Base-by-base conservation (phyloP, 2,797 vertebrate genomes). In the Notamacropus eugenii region DNA sequence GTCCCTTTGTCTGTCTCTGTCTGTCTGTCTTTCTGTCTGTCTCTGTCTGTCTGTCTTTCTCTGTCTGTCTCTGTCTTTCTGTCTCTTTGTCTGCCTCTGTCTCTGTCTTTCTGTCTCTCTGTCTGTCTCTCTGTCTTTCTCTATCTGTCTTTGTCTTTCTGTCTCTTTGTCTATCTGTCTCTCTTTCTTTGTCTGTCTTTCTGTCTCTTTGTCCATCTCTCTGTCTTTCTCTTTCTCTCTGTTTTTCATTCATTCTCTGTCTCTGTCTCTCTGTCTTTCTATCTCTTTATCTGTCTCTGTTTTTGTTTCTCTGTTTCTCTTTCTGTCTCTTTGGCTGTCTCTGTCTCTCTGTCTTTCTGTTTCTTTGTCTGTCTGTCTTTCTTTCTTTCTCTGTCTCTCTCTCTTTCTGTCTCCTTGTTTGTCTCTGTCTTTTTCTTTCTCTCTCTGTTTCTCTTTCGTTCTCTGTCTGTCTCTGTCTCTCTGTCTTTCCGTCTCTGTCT, bases 361-460 rank as follows among this genome's bases (percentile, higher is more conserved):
- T 2, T 59, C 9, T 59, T 1, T 55, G 11, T 62, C 1, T 55
- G 14, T 19, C 55, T 62, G 2, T 62, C 31, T 31, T 29, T 14
- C 3, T 62, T 11, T 62, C 13, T 34, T 1, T 34, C 0, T n/a
- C 1, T 57, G 1, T n/a, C 14, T 67, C n/a, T n/a, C n/a, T n/a
- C n/a, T n/a, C 0, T 5, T 0, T 57, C 56, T n/a, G 12, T 67
- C 0, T 57, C 27, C 8, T 0, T 16, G 13, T 8, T 0, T 22
- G 0, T 22, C 5, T 74, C 1, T 40, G 0, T 74, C 34, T 74
- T 0, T 67, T 0, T 13, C 3, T 62, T 31, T 62, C 12, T 13
- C 12, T 13, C 1, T 31, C 28, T 62, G 11, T 62, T 2, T 31
- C 0, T 62, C 31, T 62, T 0, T 13, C 14, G 0, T 8, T 52